Evolutionary conservation across 1,140 invertebrate genomes (phyloP).

Genomic region (Liolophura sinensis): DNA sequence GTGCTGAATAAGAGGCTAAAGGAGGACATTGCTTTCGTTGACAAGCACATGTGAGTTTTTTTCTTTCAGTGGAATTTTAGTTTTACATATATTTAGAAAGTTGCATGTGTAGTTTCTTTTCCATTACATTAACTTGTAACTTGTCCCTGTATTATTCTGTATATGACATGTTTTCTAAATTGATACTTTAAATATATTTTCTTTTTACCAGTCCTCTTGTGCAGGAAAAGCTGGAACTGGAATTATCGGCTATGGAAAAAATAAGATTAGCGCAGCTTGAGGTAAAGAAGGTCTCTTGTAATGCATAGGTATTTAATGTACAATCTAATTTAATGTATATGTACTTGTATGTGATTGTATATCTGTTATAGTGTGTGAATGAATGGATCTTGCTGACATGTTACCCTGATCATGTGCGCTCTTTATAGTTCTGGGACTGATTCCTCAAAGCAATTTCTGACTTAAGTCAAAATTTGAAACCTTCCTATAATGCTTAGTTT

Average conservation of each 20-base stretch:
- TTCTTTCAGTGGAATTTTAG: no score
- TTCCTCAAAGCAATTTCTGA: no score
- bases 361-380: not conserved
- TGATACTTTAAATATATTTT: not conserved
- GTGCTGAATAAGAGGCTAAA: slow-evolving; percentile 44
- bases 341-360: not conserved
- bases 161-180: not conserved
- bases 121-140: no score
- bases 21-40: slow-evolving; percentile 53
- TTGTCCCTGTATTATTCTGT: no score
- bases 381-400: not conserved
- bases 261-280: slow-evolving; percentile 52
- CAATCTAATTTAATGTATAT: not conserved
- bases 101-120: no score
- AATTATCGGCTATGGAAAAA: slow-evolving; percentile 52
- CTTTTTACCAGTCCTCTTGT: slow-evolving; percentile 46
- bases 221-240: slow-evolving; percentile 53
- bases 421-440: no score
- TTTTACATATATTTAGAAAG: no score
- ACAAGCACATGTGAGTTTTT: slow-evolving; percentile 49
- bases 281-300: slow-evolving; percentile 23
- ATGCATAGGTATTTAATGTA: not conserved
- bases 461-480: no score
- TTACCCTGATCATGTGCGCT: no score
- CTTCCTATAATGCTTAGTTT: no score